These are phyloP conservation scores for Synanthedon vespiformis DNA, from an alignment of 2,888 invertebrate genomes.

Conservation along the genomic window DNA sequence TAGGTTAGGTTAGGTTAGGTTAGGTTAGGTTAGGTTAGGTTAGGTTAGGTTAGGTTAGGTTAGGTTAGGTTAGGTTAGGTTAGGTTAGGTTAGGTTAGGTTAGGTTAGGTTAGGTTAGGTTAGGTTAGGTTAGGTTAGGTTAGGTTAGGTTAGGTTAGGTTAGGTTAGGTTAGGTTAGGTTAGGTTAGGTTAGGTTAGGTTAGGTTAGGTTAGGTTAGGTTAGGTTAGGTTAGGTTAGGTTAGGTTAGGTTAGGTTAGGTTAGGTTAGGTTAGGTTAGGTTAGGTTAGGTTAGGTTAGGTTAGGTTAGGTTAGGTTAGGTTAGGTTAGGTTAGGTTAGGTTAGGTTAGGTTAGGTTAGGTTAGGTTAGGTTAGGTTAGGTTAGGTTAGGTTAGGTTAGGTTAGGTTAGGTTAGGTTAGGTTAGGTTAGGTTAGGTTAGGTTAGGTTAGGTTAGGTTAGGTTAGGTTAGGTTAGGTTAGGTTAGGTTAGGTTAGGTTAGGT, in stretches of 20 bases:
- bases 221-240: slow-evolving; percentile 10
- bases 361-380: slow-evolving; percentile 13
- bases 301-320: slow-evolving; percentile 10
- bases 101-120: slow-evolving; percentile 9
- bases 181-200: slow-evolving; percentile 9
- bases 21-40: slow-evolving; percentile 9
- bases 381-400: slow-evolving; percentile 14
- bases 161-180: slow-evolving; percentile 10
- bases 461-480: slow-evolving; percentile 9
- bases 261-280: slow-evolving; percentile 13
- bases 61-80: slow-evolving; percentile 12
- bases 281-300: slow-evolving; percentile 13
- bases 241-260: slow-evolving; percentile 10
- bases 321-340: slow-evolving; percentile 10
- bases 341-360: slow-evolving; percentile 10
- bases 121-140: slow-evolving; percentile 9
- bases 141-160: slow-evolving; percentile 13
- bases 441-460: slow-evolving; percentile 12
- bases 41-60: slow-evolving; percentile 14
- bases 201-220: slow-evolving; percentile 10
- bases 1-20: slow-evolving; percentile 9
- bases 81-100: slow-evolving; percentile 9
- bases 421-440: slow-evolving; percentile 12
- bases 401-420: slow-evolving; percentile 16
- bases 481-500: slow-evolving; percentile 7